Evolutionary conservation across 2,113 vertebrate genomes (phyloP), one percentile per base, ranked within the genome.

Genomic region (Oostethus manadensis): DNA sequence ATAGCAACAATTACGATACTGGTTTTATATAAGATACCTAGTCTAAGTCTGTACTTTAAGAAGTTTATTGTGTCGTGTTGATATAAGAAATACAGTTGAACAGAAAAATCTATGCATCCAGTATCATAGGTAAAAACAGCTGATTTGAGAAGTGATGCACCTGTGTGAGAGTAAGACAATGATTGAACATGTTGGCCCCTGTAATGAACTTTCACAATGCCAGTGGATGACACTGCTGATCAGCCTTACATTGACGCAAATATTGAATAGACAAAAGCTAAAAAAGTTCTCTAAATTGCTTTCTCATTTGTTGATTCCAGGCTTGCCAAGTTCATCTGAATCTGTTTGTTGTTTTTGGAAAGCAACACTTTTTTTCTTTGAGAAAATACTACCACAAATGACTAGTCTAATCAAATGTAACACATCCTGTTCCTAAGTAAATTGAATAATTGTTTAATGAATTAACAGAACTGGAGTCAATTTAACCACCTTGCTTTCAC

Each of bases 221-320:
- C 62, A 64, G 57, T 71, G 66, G 48, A 69, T 73, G 50, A 66
- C 57, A 74, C 55, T 62, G 58, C 54, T 66, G 63, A 74, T 74
- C 38, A 40, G 17, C 55, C 58, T 71, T 16, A 67, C 21, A 70
- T 56, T 71, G 68, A 64, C 67, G 51, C 49, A 56, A 46, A 74
- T 64, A 61, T 48, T 66, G 60, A 79, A 70, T 56, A 40, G 38
- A 6, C 33, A 35, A 63, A 71, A 78, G 57, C 55, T 11, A 16
- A 17, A 0, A 40, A 49, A 46, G 44, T 16, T 70, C 57, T 62
- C 40, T 21, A 18, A 53, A 64, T 54, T 5, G 18, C 63, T 35
- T 51, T 18, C 18, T 14, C 20, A 35, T 70, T 71, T 69, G 20
- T 61, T 51, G 3, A 45, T 10, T 69, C 48, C 46, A 54, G 57